Percentiles rank a stretch among this genome's conserved stretches.
phyloP scores from a whole-genome alignment of 1,140 invertebrate species.

The Leptinotarsa lineolata region DNA sequence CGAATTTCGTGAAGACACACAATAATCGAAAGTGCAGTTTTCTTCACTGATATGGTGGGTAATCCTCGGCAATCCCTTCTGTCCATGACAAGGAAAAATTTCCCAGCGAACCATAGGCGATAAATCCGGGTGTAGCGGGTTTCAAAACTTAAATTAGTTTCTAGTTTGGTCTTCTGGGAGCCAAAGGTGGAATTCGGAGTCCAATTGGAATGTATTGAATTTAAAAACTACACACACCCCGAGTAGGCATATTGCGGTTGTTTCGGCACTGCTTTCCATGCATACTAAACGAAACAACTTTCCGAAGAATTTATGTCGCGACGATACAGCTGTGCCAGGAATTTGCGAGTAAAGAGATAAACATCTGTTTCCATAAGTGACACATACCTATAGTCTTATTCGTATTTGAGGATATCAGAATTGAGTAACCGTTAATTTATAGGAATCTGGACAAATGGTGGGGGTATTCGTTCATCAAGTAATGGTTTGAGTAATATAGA shows the following conservation, averaged over 20 bases:
- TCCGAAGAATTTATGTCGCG: conserved; percentile 4
- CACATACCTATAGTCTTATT: too few relatives aligned
- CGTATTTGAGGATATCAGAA: too few relatives aligned
- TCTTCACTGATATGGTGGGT: too few relatives aligned
- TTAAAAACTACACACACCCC: conserved; percentile 19
- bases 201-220: conserved; percentile 37
- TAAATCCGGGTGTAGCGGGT: conserved; percentile 37
- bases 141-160: conserved; percentile 44
- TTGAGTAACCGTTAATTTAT: too few relatives aligned
- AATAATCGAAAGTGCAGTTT: too few relatives aligned
- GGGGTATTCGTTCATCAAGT: too few relatives aligned
- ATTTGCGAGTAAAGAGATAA: neutral
- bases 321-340: too few relatives aligned
- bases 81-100: conserved; percentile 16
- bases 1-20: too few relatives aligned
- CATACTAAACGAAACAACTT: conserved; percentile 15
- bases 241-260: conserved; percentile 15
- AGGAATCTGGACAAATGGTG: too few relatives aligned
- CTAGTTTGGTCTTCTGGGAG: conserved; percentile 37
- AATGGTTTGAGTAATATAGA: too few relatives aligned
- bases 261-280: conserved; percentile 16
- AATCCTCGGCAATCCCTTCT: neutral
- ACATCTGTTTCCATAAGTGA: neutral
- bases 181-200: conserved; percentile 32
- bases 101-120: conserved; percentile 16